Percentiles rank a stretch among this genome's conserved stretches.
These are phyloP conservation scores for Lepidocolaptes lacrymiger DNA, from an alignment of 2,797 vertebrate species.

Conservation along the genomic window DNA sequence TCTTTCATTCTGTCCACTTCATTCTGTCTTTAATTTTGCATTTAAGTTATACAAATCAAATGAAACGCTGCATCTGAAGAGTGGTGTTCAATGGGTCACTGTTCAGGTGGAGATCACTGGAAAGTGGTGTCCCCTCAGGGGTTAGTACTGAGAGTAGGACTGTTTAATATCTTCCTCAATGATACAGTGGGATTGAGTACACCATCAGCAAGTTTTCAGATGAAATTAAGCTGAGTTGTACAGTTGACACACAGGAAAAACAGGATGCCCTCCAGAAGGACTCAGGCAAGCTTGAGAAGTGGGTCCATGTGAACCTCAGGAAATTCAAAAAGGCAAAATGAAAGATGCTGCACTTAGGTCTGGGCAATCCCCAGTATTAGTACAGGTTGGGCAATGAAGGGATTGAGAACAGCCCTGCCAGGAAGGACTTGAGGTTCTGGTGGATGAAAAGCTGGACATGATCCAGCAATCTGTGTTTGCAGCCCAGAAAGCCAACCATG, in stretches of 20 bases:
- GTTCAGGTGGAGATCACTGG: neutral
- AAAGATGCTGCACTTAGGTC: neutral
- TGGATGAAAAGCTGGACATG: neutral
- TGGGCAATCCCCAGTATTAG: neutral
- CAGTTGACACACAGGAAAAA: neutral
- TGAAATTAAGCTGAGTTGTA: neutral
- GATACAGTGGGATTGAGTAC: neutral
- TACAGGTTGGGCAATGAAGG: neutral
- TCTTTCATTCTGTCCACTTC: neutral
- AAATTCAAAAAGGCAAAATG: neutral
- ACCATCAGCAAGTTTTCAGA: neutral
- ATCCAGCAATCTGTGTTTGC: accelerated
- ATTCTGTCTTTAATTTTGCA: neutral
- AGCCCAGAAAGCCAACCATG: neutral
- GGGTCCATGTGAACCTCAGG: neutral
- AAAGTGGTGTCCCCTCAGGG: neutral
- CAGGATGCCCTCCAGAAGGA: neutral
- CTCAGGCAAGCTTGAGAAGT: neutral
- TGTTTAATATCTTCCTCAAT: neutral
- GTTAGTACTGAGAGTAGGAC: accelerated
- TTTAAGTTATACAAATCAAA: neutral
- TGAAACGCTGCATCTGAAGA: neutral
- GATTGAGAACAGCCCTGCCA: neutral
- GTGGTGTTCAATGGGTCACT: neutral
- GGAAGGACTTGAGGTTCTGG: neutral